Evolutionary conservation across 2,797 vertebrate species (phyloP), one percentile per base, ranked within the genome.

Genomic region (Psittacula derbiana): DNA sequence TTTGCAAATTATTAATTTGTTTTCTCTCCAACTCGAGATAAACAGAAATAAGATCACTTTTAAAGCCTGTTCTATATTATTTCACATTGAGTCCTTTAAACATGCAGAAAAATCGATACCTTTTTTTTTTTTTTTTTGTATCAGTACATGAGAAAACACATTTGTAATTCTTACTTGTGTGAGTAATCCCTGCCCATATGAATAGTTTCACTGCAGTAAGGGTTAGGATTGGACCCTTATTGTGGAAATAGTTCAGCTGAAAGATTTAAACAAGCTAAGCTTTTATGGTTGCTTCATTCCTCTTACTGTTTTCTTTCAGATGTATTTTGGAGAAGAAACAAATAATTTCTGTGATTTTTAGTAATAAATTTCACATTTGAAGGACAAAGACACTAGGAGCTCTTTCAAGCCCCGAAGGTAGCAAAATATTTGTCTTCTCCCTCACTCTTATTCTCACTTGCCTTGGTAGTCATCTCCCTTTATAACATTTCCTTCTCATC

Each of bases 1-100:
- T 89, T 96, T 95, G 83, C 90, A 92, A 89, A 88, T 94, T 93
- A 90, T 91, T 93, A 70, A 88, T 96, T 87, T 96, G 72, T 79
- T 92, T 94, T 91, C 72, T 76, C 89, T 90, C 43, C 53, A 91
- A 62, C 61, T 93, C 64, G 85, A 93, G 90, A 88, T 82, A 92
- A 93, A 91, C 73, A 86, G 50, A 50, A 94, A 65, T 79, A 69
- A 88, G 70, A 82, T 76, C 4, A 4, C 40, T 95, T 92, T 47
- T 71, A 58, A 91, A 89, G 47, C 49, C 41, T 94, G 90, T 78
- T 81, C 50, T 86, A 62, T 47, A 55, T 74, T 72, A 43, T 84
- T 93, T 89, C 30, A 5, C 76, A n/a, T 71, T 90, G 24, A 14
- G 33, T 67, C 52, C 43, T 16, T 71, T 67, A 86, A 92, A 66